Conservation (phyloP, 1,140 invertebrate genomes). For the Helicoverpa zea region DNA sequence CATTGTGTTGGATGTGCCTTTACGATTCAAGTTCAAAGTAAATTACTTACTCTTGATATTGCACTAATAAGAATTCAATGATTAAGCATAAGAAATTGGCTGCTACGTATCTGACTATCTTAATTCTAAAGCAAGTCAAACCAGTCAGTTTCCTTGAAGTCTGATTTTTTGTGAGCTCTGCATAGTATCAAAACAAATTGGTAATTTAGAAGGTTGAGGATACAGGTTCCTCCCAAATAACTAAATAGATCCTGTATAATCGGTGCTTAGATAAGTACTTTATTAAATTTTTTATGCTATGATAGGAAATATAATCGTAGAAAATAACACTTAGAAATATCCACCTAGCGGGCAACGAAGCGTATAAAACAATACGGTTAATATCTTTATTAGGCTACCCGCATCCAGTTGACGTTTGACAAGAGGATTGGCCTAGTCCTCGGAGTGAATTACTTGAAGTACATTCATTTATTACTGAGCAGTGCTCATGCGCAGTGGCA, state of each 20-base stretch:
- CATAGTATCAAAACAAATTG: conserved; percentile 32
- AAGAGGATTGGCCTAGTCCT: conserved; percentile 20
- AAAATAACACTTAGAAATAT: background rate
- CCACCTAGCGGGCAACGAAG: background rate
- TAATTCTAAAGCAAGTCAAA: conserved; percentile 26
- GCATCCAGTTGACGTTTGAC: conserved; percentile 19
- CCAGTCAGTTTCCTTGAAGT: conserved; percentile 36
- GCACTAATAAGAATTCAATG: conserved; percentile 7
- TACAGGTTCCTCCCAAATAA: background rate
- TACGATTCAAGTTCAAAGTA: background rate
- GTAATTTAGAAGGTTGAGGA: background rate
- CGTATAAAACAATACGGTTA: background rate
- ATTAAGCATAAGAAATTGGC: conserved; percentile 12
- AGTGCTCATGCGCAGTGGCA: background rate
- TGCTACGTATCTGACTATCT: background rate
- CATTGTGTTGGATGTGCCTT: background rate
- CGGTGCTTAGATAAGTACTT: too few species aligned
- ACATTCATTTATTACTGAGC: conserved; percentile 14
- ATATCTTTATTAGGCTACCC: conserved; percentile 36
- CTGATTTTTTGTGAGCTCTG: conserved; percentile 15
- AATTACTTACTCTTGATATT: background rate
- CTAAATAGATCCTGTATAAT: too few species aligned
- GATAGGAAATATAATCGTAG: background rate
- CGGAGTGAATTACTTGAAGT: conserved; percentile 8
- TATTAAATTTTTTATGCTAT: too few species aligned